These are phyloP conservation scores for Ctenopoma multispine DNA, from an alignment of 2,797 vertebrate genomes.

Conservation along the genomic window DNA sequence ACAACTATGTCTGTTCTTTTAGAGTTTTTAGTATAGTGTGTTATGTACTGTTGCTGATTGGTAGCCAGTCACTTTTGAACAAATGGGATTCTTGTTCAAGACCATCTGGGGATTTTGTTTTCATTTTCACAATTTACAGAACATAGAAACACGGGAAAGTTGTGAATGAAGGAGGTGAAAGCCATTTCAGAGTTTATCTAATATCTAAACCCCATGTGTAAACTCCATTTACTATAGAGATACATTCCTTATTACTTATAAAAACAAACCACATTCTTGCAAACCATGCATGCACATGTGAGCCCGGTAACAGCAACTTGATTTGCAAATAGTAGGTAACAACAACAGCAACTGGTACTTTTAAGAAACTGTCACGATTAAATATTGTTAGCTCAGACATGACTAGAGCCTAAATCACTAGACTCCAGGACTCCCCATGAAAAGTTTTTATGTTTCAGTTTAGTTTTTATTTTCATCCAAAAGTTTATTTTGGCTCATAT, in stretches of 20 bases:
- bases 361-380: too few relatives aligned
- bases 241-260: neutral
- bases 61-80: neutral
- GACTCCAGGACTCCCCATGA: too few relatives aligned
- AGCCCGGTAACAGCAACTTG: too few relatives aligned
- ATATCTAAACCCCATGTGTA: neutral
- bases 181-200: neutral
- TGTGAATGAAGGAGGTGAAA: too few relatives aligned
- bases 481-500: too few relatives aligned
- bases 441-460: too few relatives aligned
- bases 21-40: neutral
- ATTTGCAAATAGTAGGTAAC: neutral
- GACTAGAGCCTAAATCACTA: too few relatives aligned
- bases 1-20: neutral
- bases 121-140: neutral
- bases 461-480: too few relatives aligned
- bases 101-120: neutral
- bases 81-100: neutral
- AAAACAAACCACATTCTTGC: neutral
- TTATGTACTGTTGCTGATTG: neutral
- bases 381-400: too few relatives aligned
- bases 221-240: neutral
- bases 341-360: too few relatives aligned
- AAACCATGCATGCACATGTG: neutral
- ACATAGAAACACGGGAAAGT: too few relatives aligned